These are phyloP conservation scores for Lagodon rhomboides DNA, from an alignment of 2,797 vertebrate genomes.

Conservation along the genomic window DNA sequence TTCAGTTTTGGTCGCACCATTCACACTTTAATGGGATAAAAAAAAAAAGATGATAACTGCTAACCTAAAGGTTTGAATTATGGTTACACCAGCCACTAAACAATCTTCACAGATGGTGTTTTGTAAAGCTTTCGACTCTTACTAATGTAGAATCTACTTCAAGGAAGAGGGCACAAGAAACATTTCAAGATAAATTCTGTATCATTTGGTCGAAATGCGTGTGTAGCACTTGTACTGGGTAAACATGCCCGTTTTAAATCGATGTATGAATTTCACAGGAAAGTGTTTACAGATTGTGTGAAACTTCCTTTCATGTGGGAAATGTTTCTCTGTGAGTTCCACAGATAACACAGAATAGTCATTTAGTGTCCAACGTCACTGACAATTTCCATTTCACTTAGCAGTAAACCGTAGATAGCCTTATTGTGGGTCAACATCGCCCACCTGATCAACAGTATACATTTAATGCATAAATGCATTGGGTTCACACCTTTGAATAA, in stretches of 20 bases:
- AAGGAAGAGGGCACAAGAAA: neutral
- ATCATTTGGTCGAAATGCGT: neutral
- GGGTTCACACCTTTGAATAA: neutral
- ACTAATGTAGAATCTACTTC: neutral
- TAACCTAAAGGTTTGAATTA: too few species aligned
- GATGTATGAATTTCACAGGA: neutral
- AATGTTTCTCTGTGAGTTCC: constrained; percentile 9
- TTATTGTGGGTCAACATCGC: neutral
- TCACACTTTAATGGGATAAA: neutral
- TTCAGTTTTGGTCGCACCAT: neutral
- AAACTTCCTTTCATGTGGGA: neutral
- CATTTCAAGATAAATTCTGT: neutral
- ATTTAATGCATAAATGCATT: constrained; percentile 10
- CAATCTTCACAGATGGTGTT: neutral
- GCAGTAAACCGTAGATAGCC: constrained; percentile 14
- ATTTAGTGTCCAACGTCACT: neutral
- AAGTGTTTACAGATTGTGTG: neutral
- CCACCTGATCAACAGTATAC: neutral
- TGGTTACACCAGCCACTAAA: neutral
- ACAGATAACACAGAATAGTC: constrained; percentile 24
- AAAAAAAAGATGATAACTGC: neutral
- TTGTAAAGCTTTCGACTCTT: constrained; percentile 1
- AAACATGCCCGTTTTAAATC: neutral
- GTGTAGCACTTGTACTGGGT: too few species aligned
- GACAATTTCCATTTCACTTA: constrained; percentile 27